phyloP scores from a whole-genome alignment of 1,140 invertebrate species.

The Lethrus apterus region DNA sequence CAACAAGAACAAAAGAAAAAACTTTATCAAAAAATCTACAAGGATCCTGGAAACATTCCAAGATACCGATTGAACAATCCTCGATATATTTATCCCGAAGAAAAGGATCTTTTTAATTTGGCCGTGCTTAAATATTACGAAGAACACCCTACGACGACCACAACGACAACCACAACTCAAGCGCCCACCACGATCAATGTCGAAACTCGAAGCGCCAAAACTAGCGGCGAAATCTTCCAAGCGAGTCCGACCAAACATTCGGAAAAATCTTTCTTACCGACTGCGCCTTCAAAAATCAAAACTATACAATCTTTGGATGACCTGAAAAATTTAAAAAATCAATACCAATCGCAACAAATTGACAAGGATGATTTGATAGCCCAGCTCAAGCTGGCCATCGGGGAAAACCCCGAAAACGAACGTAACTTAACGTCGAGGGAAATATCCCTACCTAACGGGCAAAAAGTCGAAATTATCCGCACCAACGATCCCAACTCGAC shows the following conservation, averaged over 20 bases:
- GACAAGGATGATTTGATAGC: constrained; percentile 55
- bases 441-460: constrained; percentile 63
- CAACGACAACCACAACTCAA: constrained; percentile 41
- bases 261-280: constrained; percentile 30
- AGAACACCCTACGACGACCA: constrained; percentile 45
- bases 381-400: constrained; percentile 61
- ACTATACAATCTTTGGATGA: constrained; percentile 35
- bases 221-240: constrained; percentile 2
- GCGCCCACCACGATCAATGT: constrained; percentile 32
- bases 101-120: constrained; percentile 41
- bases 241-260: constrained; percentile 3
- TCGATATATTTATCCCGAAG: constrained; percentile 39
- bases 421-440: constrained; percentile 66
- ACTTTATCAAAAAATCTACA: constrained; percentile 40
- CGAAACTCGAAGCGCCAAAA: constrained; percentile 4
- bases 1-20: constrained; percentile 45
- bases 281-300: constrained; percentile 25
- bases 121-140: constrained; percentile 45
- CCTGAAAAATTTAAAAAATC: constrained; percentile 35
- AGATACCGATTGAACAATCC: constrained; percentile 28
- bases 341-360: constrained; percentile 39
- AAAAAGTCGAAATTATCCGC: constrained; percentile 64
- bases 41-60: too few species aligned
- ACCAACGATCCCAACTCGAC: constrained; percentile 47
- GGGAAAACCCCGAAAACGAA: constrained; percentile 53